Conservation (phyloP, 35 echinoderm and acorn worm genomes). For the Anneissia japonica region DNA sequence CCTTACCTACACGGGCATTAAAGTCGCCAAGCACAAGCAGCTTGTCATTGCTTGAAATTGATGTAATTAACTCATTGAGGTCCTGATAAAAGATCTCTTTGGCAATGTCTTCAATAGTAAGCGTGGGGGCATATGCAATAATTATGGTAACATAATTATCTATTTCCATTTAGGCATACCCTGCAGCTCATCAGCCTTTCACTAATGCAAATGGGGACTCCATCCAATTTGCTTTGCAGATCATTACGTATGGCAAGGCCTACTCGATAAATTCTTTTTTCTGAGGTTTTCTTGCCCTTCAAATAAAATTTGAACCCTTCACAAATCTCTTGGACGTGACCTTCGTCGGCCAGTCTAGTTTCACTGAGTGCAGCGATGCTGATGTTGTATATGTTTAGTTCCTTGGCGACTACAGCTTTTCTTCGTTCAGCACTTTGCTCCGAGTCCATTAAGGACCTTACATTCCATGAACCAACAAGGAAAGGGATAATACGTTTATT, state of each 20-base stretch:
- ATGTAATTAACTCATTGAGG: not conserved
- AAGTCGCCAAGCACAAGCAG: not conserved
- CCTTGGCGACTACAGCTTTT: not conserved
- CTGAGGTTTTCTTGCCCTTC: not conserved
- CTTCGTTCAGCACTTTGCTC: not conserved
- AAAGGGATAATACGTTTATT: not conserved
- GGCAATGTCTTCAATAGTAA: not conserved
- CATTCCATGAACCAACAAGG: conserved; percentile 1
- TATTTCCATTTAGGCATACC: not conserved
- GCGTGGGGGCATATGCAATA: not conserved
- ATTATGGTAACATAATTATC: not conserved
- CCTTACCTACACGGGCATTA: not conserved
- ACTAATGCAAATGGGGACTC: not conserved
- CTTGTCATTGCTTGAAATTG: not conserved
- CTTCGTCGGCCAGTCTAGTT: not conserved
- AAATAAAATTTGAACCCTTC: not conserved
- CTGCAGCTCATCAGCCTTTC: conserved; percentile 2
- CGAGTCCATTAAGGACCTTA: not conserved
- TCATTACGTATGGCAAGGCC: conserved; percentile 1
- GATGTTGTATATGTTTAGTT: conserved; percentile 2
- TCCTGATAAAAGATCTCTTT: not conserved
- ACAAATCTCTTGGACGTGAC: not conserved
- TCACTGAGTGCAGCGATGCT: not conserved
- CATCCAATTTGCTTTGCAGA: not conserved
- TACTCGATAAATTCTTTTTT: not conserved